phyloP scores from a whole-genome alignment of 92 coral and sea anemone genomes.

The Parazoanthus darwini region DNA sequence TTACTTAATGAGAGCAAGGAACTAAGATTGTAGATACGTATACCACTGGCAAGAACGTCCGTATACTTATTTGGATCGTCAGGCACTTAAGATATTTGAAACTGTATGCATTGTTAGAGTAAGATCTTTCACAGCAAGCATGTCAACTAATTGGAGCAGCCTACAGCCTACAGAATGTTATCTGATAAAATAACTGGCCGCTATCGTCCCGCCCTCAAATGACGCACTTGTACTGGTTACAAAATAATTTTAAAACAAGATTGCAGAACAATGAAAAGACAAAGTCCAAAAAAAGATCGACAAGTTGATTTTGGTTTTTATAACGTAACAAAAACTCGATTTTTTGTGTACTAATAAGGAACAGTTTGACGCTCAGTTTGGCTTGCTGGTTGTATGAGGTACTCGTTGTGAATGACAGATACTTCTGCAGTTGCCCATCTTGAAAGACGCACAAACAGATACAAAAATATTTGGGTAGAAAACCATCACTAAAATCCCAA shows the following conservation, averaged over 20 bases:
- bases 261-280: neutral
- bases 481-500: neutral
- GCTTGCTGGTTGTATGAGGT: neutral
- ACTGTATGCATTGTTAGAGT: neutral
- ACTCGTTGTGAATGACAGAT: neutral
- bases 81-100: neutral
- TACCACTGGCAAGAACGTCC: too few species aligned
- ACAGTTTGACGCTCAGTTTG: too few species aligned
- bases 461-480: too few species aligned
- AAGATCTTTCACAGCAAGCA: too few species aligned
- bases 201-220: neutral
- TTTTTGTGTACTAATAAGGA: neutral
- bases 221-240: neutral
- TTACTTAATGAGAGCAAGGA: too few species aligned
- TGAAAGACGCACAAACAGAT: neutral
- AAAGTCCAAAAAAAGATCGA: neutral
- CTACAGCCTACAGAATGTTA: neutral
- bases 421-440: neutral
- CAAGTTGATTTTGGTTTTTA: too few species aligned
- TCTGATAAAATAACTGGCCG: neutral
- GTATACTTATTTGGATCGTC: neutral
- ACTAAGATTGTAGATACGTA: too few species aligned
- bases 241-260: too few species aligned
- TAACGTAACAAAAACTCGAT: too few species aligned
- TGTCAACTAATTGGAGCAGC: neutral